Evolutionary conservation across 1,140 invertebrate species (phyloP), one percentile per base, ranked within the genome.

Genomic region (Panulirus ornatus): DNA sequence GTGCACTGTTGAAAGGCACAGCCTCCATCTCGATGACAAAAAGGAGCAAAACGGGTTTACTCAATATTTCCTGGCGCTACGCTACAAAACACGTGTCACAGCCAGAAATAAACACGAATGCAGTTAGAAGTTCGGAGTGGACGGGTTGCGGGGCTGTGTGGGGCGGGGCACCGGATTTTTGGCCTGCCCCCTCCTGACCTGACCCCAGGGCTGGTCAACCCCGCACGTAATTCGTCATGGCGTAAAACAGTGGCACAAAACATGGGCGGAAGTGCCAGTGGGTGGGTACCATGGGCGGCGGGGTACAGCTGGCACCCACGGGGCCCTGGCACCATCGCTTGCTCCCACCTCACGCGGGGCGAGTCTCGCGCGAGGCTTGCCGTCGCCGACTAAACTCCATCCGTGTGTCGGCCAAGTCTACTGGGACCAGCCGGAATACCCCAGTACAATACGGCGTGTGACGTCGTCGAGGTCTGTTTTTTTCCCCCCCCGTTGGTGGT

Each of bases 81-180:
- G 22, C n/a, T 84, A 84, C 47, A 89, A 89, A 89, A 89, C 88
- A 89, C 88, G 88, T 83, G 88, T 73, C 78, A 66, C 47, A 34
- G 42, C 44, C 88, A 51, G 88, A 89, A 89, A 89, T 89, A 89
- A 84, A 82, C 88, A 54, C 40, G 88, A 38, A 83, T 89, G 88
- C 88, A 89, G 79, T 89, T 89, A 22, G 42, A 1, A 66, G 34
- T 34, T 36, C 30, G 2, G 63, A 75, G 44, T 40, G 66, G 66
- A 38, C 11, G 42, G 30, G 34, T 36, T 42, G 30, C n/a, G 47
- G n/a, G 66, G 78, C 36, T 9, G 34, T 9, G 47, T 14, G 36
- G 14, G 63, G 54, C 16, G 27, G 34, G 44, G 70, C 19, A n/a
- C n/a, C 3, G 0, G n/a, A 14, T 36, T 44, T 78, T 27, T 19